These are phyloP conservation scores for Pelosia muscerda DNA, from an alignment of 2,888 invertebrate genomes.

Conservation along the genomic window DNA sequence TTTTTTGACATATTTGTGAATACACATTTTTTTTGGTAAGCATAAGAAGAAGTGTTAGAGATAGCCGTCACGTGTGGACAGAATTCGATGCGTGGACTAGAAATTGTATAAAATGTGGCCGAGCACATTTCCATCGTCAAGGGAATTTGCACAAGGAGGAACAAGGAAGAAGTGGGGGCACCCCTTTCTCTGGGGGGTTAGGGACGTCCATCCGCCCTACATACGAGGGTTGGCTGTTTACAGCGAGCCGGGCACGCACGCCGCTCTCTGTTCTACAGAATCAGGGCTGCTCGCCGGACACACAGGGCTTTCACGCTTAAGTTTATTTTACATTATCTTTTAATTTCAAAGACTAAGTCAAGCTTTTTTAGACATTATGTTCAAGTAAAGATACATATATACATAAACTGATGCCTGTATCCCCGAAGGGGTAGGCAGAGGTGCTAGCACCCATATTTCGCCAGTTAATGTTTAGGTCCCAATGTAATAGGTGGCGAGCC, in stretches of 20 bases:
- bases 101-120: conserved; percentile 87
- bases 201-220: conserved; percentile 81
- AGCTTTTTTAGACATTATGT: background rate
- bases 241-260: conserved; percentile 85
- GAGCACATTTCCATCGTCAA: conserved; percentile 86
- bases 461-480: too few species aligned
- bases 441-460: too few species aligned
- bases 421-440: too few species aligned
- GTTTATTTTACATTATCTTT: conserved; percentile 39
- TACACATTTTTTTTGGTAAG: background rate
- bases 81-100: conserved; percentile 78
- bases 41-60: conserved; percentile 8
- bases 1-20: background rate
- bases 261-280: conserved; percentile 83
- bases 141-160: conserved; percentile 87
- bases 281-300: conserved; percentile 84
- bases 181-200: conserved; percentile 81
- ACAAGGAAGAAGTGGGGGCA: conserved; percentile 84
- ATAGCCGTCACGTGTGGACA: conserved; percentile 55
- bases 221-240: conserved; percentile 84
- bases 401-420: too few species aligned
- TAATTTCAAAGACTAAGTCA: conserved; percentile 8
- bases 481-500: too few species aligned
- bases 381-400: too few species aligned
- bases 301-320: conserved; percentile 72